phyloP scores from a whole-genome alignment of 2,888 invertebrate genomes.

The Torymus texanus region DNA sequence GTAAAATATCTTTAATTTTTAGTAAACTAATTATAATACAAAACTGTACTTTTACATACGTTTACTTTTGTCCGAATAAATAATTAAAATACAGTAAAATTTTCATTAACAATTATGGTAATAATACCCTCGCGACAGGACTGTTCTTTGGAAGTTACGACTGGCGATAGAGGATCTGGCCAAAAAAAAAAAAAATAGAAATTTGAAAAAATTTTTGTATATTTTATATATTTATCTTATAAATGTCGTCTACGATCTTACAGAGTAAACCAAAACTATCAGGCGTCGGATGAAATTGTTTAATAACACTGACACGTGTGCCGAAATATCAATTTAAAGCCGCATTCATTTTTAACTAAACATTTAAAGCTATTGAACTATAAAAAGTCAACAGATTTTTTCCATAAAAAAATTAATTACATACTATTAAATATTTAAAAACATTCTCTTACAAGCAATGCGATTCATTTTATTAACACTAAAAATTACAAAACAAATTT shows the following conservation, averaged over 20 bases:
- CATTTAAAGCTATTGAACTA: constrained; percentile 50
- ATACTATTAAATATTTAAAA: constrained; percentile 48
- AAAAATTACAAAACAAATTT: constrained; percentile 42
- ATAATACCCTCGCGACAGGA: constrained; percentile 57
- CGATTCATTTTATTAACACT: constrained; percentile 31
- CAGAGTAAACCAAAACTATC: constrained; percentile 36
- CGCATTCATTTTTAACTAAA: constrained; percentile 32
- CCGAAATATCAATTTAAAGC: constrained; percentile 30
- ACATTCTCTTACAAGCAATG: constrained; percentile 29
- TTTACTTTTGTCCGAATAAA: constrained; percentile 39
- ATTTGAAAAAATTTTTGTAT: constrained; percentile 36
- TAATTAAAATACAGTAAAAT: constrained; percentile 49
- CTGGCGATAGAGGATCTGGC: constrained; percentile 63
- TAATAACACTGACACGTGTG: constrained; percentile 9
- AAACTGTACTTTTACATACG: constrained; percentile 37
- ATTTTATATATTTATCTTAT: constrained; percentile 24
- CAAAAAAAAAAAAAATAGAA: constrained; percentile 55
- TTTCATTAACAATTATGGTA: constrained; percentile 55
- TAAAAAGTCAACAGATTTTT: constrained; percentile 48
- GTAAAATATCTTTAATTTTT: constrained; percentile 31
- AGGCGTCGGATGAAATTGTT: constrained; percentile 35
- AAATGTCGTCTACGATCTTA: constrained; percentile 29
- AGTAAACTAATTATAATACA: constrained; percentile 7
- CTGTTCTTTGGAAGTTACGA: constrained; percentile 67
- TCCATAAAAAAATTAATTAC: constrained; percentile 38